Evolutionary conservation across 2,888 invertebrate genomes (phyloP).

Genomic region (Epinotia ramella): DNA sequence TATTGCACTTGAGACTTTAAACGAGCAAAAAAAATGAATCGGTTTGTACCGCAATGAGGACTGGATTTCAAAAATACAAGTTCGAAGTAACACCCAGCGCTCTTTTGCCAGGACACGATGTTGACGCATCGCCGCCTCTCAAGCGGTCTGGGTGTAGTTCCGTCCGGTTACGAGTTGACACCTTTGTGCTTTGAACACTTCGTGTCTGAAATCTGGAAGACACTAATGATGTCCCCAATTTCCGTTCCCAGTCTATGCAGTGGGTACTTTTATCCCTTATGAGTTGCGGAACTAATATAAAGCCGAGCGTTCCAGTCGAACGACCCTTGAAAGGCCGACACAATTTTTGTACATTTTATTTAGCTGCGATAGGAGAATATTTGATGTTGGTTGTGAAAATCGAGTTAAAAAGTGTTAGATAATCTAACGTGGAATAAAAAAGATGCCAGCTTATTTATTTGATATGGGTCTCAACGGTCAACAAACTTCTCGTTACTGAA

Average conservation of each 20-base stretch:
- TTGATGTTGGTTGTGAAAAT: background rate
- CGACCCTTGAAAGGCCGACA: background rate
- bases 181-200: constrained; percentile 67
- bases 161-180: constrained; percentile 52
- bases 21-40: background rate
- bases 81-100: constrained; percentile 10
- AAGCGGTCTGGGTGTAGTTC: constrained; percentile 51
- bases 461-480: background rate
- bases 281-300: constrained; percentile 43
- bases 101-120: constrained; percentile 39
- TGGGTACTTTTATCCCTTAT: constrained; percentile 48
- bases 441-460: background rate
- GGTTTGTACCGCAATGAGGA: constrained; percentile 13
- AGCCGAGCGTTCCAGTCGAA: constrained; percentile 12
- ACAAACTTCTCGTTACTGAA: constrained; percentile 5
- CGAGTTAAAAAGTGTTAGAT: background rate
- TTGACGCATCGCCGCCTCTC: constrained; percentile 54
- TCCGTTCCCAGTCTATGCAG: constrained; percentile 50
- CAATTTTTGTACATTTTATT: background rate
- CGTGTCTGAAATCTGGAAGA: constrained; percentile 66
- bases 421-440: background rate
- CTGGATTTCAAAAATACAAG: constrained; percentile 19
- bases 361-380: background rate
- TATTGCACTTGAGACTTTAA: background rate
- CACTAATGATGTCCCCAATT: constrained; percentile 68